phyloP scores from a whole-genome alignment of 2,113 vertebrate genomes.

The Rhinichthys klamathensis region DNA sequence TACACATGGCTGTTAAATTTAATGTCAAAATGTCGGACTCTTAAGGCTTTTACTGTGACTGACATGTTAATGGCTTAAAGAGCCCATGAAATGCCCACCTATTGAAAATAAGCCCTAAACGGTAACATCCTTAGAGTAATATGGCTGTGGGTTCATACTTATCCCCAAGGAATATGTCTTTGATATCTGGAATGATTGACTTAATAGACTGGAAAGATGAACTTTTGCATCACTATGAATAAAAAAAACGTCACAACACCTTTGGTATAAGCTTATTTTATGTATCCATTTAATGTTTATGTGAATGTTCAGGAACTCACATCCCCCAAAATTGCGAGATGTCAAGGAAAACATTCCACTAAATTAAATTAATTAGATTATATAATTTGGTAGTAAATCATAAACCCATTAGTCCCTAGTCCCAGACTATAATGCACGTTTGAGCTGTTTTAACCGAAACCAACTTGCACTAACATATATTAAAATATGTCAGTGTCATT shows the following conservation, averaged over 20 bases:
- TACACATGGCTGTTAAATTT: neutral
- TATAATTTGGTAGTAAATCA: no score
- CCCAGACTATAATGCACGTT: no score
- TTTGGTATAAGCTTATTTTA: slow-evolving; percentile 12
- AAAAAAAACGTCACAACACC: slow-evolving; percentile 61
- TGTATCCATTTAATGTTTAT: neutral
- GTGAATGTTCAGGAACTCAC: no score
- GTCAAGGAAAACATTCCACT: no score
- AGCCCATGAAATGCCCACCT: neutral
- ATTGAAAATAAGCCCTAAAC: neutral
- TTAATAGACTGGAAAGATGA: slow-evolving; percentile 55
- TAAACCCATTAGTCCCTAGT: no score
- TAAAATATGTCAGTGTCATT: no score
- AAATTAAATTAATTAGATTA: no score
- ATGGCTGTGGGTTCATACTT: neutral
- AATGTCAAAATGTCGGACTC: neutral
- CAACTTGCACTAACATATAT: no score
- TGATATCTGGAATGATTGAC: slow-evolving; percentile 51
- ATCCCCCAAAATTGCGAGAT: no score
- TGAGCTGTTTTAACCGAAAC: no score
- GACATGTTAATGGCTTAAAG: neutral
- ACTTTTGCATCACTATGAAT: slow-evolving; percentile 68
- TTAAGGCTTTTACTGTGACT: neutral
- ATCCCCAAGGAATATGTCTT: neutral
- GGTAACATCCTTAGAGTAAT: neutral